phyloP scores from a whole-genome alignment of 2,113 vertebrate species.

The Cavia porcellus region DNA sequence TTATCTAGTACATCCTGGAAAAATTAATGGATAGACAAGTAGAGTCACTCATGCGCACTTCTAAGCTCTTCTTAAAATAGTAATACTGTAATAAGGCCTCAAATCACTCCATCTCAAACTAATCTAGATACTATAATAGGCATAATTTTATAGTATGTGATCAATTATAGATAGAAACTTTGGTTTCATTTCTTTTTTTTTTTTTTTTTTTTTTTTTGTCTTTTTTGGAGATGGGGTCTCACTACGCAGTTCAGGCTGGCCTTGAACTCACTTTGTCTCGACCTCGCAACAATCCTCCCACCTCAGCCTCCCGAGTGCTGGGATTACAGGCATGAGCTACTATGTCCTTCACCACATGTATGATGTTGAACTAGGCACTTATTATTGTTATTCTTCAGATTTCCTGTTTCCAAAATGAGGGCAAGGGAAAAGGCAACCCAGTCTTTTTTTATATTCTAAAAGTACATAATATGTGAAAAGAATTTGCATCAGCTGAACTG shows the following conservation, averaged over 20 bases:
- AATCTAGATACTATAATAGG: neutral
- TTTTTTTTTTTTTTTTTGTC: no score
- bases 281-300: no score
- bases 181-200: slow-evolving; percentile 3
- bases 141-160: slow-evolving; percentile 49
- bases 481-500: neutral
- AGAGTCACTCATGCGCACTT: slow-evolving; percentile 1
- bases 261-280: no score
- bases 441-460: slow-evolving; percentile 31
- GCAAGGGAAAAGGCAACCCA: neutral
- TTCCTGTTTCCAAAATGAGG: slow-evolving; percentile 33
- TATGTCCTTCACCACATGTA: neutral
- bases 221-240: no score
- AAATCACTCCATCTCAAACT: slow-evolving; percentile 40
- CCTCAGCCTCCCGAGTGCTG: no score
- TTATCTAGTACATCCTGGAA: slow-evolving; percentile 21
- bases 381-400: slow-evolving; percentile 3
- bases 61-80: slow-evolving; percentile 37
- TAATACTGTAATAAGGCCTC: neutral
- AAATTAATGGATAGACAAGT: slow-evolving; percentile 52
- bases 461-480: neutral
- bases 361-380: slow-evolving; percentile 1
- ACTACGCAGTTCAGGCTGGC: no score
- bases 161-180: slow-evolving; percentile 2
- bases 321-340: no score